Conservation (phyloP, 2,888 invertebrate genomes). For the Neoaliturus tenellus region DNA sequence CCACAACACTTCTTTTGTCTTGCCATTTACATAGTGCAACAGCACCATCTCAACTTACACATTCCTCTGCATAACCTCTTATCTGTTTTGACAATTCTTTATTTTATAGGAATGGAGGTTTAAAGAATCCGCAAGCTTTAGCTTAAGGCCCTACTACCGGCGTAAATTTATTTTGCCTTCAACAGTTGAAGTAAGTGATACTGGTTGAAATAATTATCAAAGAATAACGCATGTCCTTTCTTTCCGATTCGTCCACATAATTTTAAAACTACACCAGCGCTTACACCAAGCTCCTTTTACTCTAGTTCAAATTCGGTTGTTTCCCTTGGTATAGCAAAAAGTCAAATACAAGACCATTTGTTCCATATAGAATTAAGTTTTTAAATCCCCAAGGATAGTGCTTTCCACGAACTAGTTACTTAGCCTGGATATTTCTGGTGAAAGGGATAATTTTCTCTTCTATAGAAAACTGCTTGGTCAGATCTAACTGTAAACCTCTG, state of each 20-base stretch:
- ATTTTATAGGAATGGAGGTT: constrained; percentile 33
- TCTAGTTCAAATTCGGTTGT: neutral
- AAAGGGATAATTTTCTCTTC: constrained; percentile 51
- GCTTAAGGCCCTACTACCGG: constrained; percentile 44
- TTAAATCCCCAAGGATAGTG: constrained; percentile 43
- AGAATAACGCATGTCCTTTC: constrained; percentile 25
- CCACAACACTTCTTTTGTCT: constrained; percentile 34
- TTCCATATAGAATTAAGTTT: constrained; percentile 36
- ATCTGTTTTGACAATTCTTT: constrained; percentile 41
- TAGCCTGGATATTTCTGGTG: constrained; percentile 46
- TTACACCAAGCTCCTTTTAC: constrained; percentile 22
- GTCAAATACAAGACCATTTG: constrained; percentile 29
- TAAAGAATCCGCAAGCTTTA: constrained; percentile 24
- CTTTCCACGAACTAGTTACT: constrained; percentile 31
- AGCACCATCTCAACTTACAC: constrained; percentile 32
- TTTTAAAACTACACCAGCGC: constrained; percentile 31
- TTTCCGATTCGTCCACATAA: constrained; percentile 30
- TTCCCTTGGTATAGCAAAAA: constrained; percentile 30
- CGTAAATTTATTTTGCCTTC: constrained; percentile 32
- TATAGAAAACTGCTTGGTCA: constrained; percentile 38
- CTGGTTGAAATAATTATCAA: constrained; percentile 28
- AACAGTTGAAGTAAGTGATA: constrained; percentile 50
- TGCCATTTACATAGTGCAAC: constrained; percentile 47
- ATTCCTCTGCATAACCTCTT: constrained; percentile 44
- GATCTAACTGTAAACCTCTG: constrained; percentile 37